These are phyloP conservation scores for Phenganax stokvisi DNA, from an alignment of 92 coral and sea anemone species.

Conservation along the genomic window DNA sequence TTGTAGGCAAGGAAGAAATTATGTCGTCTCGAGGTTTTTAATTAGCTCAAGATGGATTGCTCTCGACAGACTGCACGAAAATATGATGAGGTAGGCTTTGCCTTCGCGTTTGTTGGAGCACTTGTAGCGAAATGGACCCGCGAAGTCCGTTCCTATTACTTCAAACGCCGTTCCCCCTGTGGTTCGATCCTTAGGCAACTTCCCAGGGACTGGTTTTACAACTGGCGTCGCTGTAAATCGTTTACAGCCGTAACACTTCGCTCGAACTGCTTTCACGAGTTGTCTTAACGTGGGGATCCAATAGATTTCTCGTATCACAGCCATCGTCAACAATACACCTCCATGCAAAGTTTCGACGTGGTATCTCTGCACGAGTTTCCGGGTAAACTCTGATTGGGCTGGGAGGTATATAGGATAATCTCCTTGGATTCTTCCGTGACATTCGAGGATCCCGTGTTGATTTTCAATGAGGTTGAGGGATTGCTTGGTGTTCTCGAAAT, in stretches of 20 bases:
- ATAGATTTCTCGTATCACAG: constrained; percentile 51
- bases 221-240: constrained; percentile 44
- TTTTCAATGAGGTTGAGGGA: constrained; percentile 42
- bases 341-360: constrained; percentile 57
- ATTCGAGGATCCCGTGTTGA: constrained; percentile 42
- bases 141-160: constrained; percentile 26
- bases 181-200: constrained; percentile 48
- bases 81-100: neutral
- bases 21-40: constrained; percentile 18
- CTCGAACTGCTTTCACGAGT: constrained; percentile 51
- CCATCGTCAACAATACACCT: constrained; percentile 56
- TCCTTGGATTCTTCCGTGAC: constrained; percentile 54
- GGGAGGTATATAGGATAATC: constrained; percentile 43
- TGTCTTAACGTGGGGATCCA: constrained; percentile 57
- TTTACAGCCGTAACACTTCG: constrained; percentile 57
- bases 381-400: constrained; percentile 39
- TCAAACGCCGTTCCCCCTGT: constrained; percentile 15
- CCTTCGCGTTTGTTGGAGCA: constrained; percentile 3
- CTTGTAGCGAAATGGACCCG: constrained; percentile 10
- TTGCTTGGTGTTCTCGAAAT: constrained; percentile 41
- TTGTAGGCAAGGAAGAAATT: neutral
- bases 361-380: constrained; percentile 45
- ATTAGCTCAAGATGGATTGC: constrained; percentile 30
- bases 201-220: constrained; percentile 54
- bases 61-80: constrained; percentile 25